Evolutionary conservation across 2,113 vertebrate genomes (phyloP).

Genomic region (Bubalus kerabau): DNA sequence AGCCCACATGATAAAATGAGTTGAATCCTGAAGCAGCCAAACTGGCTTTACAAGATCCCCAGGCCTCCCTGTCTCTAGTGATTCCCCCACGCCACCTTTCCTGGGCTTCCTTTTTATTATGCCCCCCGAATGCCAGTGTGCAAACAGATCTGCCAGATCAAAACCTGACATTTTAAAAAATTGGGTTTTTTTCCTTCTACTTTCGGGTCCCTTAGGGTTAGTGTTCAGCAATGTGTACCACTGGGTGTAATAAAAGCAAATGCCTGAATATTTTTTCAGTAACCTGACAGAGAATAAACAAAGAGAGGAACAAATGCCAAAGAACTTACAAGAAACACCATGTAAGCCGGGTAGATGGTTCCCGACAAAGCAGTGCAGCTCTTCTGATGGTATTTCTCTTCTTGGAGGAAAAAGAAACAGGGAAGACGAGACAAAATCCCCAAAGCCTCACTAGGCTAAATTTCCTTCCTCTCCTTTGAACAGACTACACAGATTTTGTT

Average conservation of each 20-base stretch:
- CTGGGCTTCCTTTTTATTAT: slow-evolving; percentile 82
- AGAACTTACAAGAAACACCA: slow-evolving; percentile 26
- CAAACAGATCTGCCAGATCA: slow-evolving; percentile 82
- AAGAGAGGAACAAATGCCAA: slow-evolving; percentile 75
- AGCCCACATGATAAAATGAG: slow-evolving; percentile 79
- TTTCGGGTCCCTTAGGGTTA: slow-evolving; percentile 74
- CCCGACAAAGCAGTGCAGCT: slow-evolving; percentile 54
- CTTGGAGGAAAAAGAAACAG: slow-evolving; percentile 59
- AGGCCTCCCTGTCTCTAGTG: slow-evolving; percentile 53
- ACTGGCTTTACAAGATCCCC: slow-evolving; percentile 76
- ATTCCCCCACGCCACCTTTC: slow-evolving; percentile 69
- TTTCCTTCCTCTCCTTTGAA: slow-evolving; percentile 85
- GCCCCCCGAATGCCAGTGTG: slow-evolving; percentile 79
- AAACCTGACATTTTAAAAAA: slow-evolving; percentile 80
- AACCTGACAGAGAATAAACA: slow-evolving; percentile 80
- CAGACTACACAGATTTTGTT: slow-evolving; percentile 87
- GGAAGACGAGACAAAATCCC: slow-evolving; percentile 81
- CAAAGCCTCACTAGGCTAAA: slow-evolving; percentile 83
- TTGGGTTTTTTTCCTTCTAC: slow-evolving; percentile 73
- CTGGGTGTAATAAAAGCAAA: slow-evolving; percentile 79
- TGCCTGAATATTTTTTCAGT: slow-evolving; percentile 80
- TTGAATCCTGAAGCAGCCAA: slow-evolving; percentile 73
- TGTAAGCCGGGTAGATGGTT: slow-evolving; percentile 45
- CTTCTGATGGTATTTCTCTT: slow-evolving; percentile 71
- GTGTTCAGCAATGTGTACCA: slow-evolving; percentile 76